A percentile compares a stretch with the other conserved stretches of the same genome.
Conservation (phyloP, 2,888 invertebrate species). For the Leptinotarsa tumamoca region DNA sequence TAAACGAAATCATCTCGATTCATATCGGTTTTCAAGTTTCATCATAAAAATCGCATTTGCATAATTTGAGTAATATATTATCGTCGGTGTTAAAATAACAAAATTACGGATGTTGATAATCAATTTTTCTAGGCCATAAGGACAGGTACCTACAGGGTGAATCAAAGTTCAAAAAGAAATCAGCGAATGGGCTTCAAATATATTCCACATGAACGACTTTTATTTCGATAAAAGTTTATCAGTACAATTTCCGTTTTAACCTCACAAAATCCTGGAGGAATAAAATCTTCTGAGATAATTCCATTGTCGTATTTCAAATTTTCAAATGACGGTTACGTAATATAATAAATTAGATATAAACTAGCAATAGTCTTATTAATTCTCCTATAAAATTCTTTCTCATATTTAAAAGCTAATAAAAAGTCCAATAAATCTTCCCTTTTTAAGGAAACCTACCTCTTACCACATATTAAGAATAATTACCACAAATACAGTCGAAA, state of each 20-base stretch:
- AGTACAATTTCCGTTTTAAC: too few species aligned
- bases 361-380: not conserved
- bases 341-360: not conserved
- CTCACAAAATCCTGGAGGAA: not conserved
- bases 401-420: conserved; percentile 37
- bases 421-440: conserved; percentile 38
- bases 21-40: conserved; percentile 28
- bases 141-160: conserved; percentile 13
- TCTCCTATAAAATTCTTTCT: conserved; percentile 15
- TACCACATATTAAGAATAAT: conserved; percentile 65
- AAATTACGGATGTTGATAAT: conserved; percentile 18
- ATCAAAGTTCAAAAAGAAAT: not conserved
- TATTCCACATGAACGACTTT: not conserved
- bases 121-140: conserved; percentile 27
- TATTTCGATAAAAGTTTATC: too few species aligned
- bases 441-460: conserved; percentile 45
- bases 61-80: conserved; percentile 29
- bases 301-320: not conserved
- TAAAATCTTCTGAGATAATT: not conserved
- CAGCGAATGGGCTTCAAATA: not conserved
- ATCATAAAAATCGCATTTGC: conserved; percentile 29
- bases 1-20: conserved; percentile 21
- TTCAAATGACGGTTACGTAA: not conserved
- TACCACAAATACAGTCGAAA: conserved; percentile 62
- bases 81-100: conserved; percentile 17